These are phyloP conservation scores for Hippocampus abdominalis DNA, from an alignment of 2,113 vertebrate genomes.

Conservation along the genomic window DNA sequence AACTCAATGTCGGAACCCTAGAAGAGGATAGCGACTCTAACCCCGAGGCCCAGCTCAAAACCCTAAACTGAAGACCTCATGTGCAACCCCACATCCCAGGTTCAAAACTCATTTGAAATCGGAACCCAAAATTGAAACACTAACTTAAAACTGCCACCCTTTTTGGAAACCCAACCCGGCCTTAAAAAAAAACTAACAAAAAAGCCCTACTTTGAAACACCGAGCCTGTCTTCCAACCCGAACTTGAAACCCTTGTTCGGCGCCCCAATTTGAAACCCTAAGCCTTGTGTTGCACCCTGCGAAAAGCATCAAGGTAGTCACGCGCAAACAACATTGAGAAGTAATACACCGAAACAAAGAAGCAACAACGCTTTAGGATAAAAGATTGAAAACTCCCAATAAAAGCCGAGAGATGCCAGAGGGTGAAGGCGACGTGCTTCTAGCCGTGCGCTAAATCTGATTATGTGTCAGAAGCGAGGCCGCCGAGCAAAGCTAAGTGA, in stretches of 20 bases:
- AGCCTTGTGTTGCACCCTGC: not conserved
- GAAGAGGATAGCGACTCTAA: not conserved
- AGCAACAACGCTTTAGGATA: not conserved
- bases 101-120: not conserved
- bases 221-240: not conserved
- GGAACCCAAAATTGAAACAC: not conserved
- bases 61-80: not conserved
- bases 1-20: not conserved
- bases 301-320: too few species aligned
- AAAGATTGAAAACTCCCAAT: conserved; percentile 38
- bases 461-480: conserved; percentile 46
- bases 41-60: not conserved
- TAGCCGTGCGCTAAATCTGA: conserved; percentile 56
- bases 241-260: too few species aligned
- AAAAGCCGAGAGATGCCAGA: conserved; percentile 34
- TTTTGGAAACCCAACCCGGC: too few species aligned
- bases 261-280: not conserved
- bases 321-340: not conserved
- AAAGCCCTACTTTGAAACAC: not conserved
- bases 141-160: not conserved
- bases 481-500: conserved; percentile 55
- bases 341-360: conserved; percentile 7
- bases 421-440: conserved; percentile 36
- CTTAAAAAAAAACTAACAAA: too few species aligned
- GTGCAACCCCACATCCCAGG: too few species aligned